Percentiles rank a stretch among this genome's conserved stretches.
Evolutionary conservation across 1,140 invertebrate species (phyloP).

Genomic region (Calephelis nemesis): DNA sequence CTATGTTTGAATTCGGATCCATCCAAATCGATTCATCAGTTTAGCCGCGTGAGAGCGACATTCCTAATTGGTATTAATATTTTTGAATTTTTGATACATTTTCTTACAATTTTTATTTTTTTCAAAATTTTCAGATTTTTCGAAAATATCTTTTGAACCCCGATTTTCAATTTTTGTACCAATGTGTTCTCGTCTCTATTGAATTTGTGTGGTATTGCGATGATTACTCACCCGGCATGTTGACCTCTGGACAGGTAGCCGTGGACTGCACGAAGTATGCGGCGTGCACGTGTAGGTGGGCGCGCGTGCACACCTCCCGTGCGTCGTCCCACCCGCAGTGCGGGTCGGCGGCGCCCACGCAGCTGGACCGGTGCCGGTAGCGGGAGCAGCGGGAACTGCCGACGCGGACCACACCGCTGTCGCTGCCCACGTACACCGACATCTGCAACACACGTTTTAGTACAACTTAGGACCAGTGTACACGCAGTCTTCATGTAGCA

Average conservation of each 20-base stretch:
- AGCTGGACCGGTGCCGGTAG: slow-evolving; percentile 84
- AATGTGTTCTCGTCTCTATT: too few species aligned
- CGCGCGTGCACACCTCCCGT: slow-evolving; percentile 84
- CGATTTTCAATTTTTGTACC: too few species aligned
- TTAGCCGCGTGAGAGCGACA: too few species aligned
- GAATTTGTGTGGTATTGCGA: neutral
- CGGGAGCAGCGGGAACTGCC: slow-evolving; percentile 88
- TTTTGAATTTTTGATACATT: too few species aligned
- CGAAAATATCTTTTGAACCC: too few species aligned
- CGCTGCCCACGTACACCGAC: slow-evolving; percentile 91
- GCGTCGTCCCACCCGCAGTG: slow-evolving; percentile 96
- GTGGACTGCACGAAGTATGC: slow-evolving; percentile 84
- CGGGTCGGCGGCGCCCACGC: slow-evolving; percentile 92
- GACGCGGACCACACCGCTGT: slow-evolving; percentile 85
- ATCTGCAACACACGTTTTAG: slow-evolving; percentile 69
- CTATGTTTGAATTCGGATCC: too few species aligned
- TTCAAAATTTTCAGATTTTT: too few species aligned
- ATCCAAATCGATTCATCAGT: too few species aligned
- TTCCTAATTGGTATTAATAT: too few species aligned
- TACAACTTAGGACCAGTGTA: too few species aligned
- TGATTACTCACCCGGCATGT: slow-evolving; percentile 67
- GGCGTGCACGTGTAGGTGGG: slow-evolving; percentile 84
- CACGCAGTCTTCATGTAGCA: too few species aligned
- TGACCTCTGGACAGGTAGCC: slow-evolving; percentile 82
- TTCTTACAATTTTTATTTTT: too few species aligned